Evolutionary conservation across 2,888 invertebrate genomes (phyloP), one percentile per base, ranked within the genome.

Genomic region (Sphecodes monilicornis): DNA sequence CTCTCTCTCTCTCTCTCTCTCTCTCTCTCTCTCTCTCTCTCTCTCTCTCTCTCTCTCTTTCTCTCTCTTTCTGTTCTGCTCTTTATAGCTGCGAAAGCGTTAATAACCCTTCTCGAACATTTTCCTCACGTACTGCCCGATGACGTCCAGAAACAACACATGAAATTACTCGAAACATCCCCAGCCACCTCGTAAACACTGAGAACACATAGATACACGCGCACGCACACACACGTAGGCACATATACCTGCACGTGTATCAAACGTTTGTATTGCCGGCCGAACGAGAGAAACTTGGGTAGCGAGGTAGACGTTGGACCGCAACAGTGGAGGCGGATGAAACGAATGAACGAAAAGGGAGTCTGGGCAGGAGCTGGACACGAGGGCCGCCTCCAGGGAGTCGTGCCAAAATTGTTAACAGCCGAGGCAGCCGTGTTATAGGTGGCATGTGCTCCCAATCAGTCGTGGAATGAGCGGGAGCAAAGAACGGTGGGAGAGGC

Each of bases 341-440:
- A 82, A 85, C 75, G 70, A 75, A 75, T 10, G 68, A 79, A 80
- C 73, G 76, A 57, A 74, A 88, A 86, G 80, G 82, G 78, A 74
- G 76, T 68, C 66, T 54, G 54, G 75, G 66, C 60, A 29, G 60
- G 29, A 39, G 69, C 57, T 66, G 85, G 71, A 70, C 80, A 68
- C 79, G 75, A 64, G 85, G 78, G 79, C 64, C 54, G 82, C 84
- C 85, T 86, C 86, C 72, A 72, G 88, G 84, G 88, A 90, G 86
- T 83, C 88, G 90, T 90, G 90, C 90, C 90, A 90, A 90, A 90
- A 90, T 90, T 90, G 90, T 90, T 90, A 90, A 90, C 86, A 89
- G 85, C 85, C 87, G 83, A 80, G 89, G 87, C 88, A 85, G 86
- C 80, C 82, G 84, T 88, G 89, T 90, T 89, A 84, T 88, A 86